Conservation (phyloP, 2,797 vertebrate species). For the Semotilus atromaculatus region DNA sequence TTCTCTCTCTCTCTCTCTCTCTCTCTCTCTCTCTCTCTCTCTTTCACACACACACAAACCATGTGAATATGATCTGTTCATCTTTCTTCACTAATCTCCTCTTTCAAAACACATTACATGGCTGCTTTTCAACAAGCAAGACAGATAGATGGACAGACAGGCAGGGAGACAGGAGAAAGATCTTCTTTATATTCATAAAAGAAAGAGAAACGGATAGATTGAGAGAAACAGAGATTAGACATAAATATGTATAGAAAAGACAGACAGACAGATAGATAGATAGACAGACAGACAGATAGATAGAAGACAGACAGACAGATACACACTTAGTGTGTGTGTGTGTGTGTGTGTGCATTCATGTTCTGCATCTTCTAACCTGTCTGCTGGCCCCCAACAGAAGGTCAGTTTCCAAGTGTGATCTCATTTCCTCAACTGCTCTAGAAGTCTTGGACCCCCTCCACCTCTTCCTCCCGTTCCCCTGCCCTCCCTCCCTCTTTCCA, state of each 20-base stretch:
- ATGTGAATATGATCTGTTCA: neutral
- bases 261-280: neutral
- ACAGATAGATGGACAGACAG: neutral
- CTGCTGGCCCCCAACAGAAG: neutral
- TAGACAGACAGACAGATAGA: neutral
- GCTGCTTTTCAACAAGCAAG: neutral
- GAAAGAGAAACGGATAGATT: neutral
- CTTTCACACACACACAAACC: neutral
- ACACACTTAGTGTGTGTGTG: neutral
- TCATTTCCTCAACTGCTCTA: slow-evolving; percentile 35
- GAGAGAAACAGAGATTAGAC: neutral
- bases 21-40: neutral
- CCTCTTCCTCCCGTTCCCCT: neutral
- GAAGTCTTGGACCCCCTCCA: slow-evolving; percentile 11
- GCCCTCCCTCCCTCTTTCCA: slow-evolving; percentile 7
- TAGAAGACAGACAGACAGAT: neutral
- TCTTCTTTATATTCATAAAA: neutral
- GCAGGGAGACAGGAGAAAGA: neutral
- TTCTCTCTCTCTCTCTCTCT: slow-evolving; percentile 54
- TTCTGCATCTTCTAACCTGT: neutral
- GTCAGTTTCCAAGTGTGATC: slow-evolving; percentile 12
- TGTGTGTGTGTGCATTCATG: neutral
- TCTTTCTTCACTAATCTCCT: slow-evolving; percentile 9
- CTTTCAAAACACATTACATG: slow-evolving; percentile 17
- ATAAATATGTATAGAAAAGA: too few species aligned